phyloP scores from a whole-genome alignment of 2,113 vertebrate species.

The Cricetomys ansorgei region DNA sequence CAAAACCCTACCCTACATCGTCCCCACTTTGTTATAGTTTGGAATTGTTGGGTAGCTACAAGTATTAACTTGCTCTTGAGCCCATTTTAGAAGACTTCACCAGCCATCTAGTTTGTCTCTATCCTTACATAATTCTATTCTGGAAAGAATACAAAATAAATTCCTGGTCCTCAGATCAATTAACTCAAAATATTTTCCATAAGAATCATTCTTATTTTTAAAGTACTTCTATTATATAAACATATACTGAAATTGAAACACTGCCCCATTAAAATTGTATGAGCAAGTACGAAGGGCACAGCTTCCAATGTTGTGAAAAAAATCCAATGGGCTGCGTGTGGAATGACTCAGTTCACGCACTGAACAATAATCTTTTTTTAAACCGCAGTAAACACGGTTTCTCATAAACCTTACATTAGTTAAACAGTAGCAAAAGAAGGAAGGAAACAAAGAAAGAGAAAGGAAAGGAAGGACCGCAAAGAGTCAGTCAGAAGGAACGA shows the following conservation, averaged over 20 bases:
- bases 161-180: background rate
- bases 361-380: background rate
- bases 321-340: background rate
- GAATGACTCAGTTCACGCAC: background rate
- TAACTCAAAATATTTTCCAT: slow-evolving; percentile 22
- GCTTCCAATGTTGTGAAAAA: background rate
- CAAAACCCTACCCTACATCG: background rate
- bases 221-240: background rate
- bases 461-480: background rate
- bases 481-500: background rate
- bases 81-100: background rate
- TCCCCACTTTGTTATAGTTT: background rate
- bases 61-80: background rate
- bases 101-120: background rate
- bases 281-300: background rate
- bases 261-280: background rate
- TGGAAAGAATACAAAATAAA: slow-evolving; percentile 30
- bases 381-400: background rate
- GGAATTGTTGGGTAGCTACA: background rate
- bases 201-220: background rate
- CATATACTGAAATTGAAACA: background rate
- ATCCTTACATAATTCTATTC: background rate
- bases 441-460: background rate
- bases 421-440: background rate
- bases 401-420: background rate